Evolutionary conservation across 2,113 vertebrate genomes (phyloP), one percentile per base, ranked within the genome.

Genomic region (Cathartes aura): DNA sequence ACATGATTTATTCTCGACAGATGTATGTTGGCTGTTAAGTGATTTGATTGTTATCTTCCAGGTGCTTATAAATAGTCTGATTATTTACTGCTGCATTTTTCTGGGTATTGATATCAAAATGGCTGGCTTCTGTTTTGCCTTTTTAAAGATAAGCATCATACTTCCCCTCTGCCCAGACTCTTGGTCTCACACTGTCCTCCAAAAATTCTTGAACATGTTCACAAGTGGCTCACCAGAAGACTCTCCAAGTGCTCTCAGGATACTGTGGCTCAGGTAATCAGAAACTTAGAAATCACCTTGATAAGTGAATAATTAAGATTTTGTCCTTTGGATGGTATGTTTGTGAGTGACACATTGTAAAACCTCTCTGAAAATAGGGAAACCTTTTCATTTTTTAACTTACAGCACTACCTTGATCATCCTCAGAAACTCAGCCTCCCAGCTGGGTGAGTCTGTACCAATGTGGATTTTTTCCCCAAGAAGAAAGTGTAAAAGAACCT

Each of bases 1-100:
- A 42, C 6, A 4, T 91, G 32, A 82, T 91, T 91, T 71, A 50
- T 81, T 95, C 74, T 84, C 4, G 15, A 75, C 56, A 63, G 82
- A 55, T 59, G 32, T 38, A 14, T 62, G 60, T 73, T 89, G 84
- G 40, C 78, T 63, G 42, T 78, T 74, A 91, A 89, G 19, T 85
- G 81, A 45, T 73, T 73, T 81, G 84, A 84, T 91, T 72, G 59
- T 70, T 93, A 79, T 78, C 90, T 96, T 82, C 26, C 38, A 94
- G 60, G 60, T 94, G 60, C 42, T 91, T 93, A 90, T 90, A 93
- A 93, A 82, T 79, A 85, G 47, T 5, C 73, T 81, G 53, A 36
- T 80, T 89, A 87, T 89, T 81, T 91, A 52, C 29, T 55, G 47
- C 40, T n/a, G 40, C 14, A 3, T 62, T 89, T 87, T 90, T 30